Percentiles rank a stretch among this genome's conserved stretches.
phyloP scores from a whole-genome alignment of 2,888 invertebrate genomes.

The Encarsia formosa region DNA sequence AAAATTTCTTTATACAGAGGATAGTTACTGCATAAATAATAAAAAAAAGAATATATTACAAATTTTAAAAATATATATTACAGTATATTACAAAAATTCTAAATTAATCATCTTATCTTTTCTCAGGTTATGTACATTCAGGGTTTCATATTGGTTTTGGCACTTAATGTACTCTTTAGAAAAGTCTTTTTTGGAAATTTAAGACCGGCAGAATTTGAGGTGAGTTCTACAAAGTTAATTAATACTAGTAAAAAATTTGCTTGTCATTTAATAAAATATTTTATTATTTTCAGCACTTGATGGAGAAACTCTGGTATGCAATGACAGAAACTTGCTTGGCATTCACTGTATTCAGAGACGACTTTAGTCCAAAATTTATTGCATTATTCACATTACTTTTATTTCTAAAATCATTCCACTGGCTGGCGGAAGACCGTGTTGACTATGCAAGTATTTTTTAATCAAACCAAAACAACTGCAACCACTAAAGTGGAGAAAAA shows the following conservation, averaged over 20 bases:
- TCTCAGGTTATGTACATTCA: slow-evolving; percentile 94
- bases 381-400: slow-evolving; percentile 93
- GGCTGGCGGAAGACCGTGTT: slow-evolving; percentile 98
- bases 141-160: slow-evolving; percentile 88
- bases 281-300: slow-evolving; percentile 73
- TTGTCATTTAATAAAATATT: slow-evolving; percentile 8
- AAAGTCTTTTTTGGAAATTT: slow-evolving; percentile 93
- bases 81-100: too few relatives aligned
- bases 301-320: slow-evolving; percentile 98
- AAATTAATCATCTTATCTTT: too few relatives aligned
- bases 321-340: slow-evolving; percentile 99
- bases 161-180: slow-evolving; percentile 87
- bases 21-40: too few relatives aligned
- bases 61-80: too few relatives aligned
- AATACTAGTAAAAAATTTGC: slow-evolving; percentile 3
- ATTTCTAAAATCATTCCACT: slow-evolving; percentile 98
- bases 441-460: slow-evolving; percentile 78
- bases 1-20: too few relatives aligned
- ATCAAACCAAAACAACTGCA: too few relatives aligned
- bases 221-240: slow-evolving; percentile 47
- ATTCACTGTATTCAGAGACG: slow-evolving; percentile 97
- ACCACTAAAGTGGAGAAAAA: too few relatives aligned
- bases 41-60: too few relatives aligned
- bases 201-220: slow-evolving; percentile 94
- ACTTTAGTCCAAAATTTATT: slow-evolving; percentile 97